Conservation (phyloP, 1,140 invertebrate species). For the Odontomachus brunneus region DNA sequence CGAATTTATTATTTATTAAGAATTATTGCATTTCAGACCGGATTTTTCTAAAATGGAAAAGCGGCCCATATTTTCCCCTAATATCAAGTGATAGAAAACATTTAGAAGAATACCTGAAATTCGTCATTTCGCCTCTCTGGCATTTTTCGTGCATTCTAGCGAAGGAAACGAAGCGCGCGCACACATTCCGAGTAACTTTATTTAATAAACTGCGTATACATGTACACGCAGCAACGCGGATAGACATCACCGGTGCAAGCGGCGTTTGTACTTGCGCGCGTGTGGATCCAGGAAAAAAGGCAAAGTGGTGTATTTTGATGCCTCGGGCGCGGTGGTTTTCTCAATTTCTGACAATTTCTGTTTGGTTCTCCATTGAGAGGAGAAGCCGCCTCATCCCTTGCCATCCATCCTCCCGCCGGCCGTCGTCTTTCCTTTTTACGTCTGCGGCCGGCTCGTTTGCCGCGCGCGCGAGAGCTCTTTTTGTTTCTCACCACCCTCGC, state of each 20-base stretch:
- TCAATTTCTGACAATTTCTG: constrained; percentile 61
- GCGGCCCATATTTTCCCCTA: no score
- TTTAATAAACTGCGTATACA: constrained; percentile 51
- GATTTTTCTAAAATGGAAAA: no score
- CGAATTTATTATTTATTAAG: no score
- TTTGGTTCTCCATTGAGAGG: constrained; percentile 47
- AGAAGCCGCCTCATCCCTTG: constrained; percentile 4
- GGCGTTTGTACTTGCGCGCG: neutral
- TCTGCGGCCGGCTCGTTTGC: constrained; percentile 26
- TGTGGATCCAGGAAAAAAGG: constrained; percentile 29
- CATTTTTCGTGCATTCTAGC: constrained; percentile 14
- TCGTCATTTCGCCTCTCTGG: constrained; percentile 33
- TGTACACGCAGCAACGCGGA: neutral
- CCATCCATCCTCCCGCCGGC: neutral
- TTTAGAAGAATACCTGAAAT: constrained; percentile 40
- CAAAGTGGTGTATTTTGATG: constrained; percentile 42
- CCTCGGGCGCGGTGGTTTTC: constrained; percentile 56
- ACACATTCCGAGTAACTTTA: constrained; percentile 50
- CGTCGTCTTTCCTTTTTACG: constrained; percentile 14
- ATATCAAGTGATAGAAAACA: constrained; percentile 7
- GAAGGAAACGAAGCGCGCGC: constrained; percentile 32
- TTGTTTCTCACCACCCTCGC: constrained; percentile 21
- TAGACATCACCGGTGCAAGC: no score
- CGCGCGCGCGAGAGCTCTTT: constrained; percentile 12
- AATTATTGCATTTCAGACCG: no score